Evolutionary conservation across 2,113 vertebrate species (phyloP).

Genomic region (Chaetodon auriga): DNA sequence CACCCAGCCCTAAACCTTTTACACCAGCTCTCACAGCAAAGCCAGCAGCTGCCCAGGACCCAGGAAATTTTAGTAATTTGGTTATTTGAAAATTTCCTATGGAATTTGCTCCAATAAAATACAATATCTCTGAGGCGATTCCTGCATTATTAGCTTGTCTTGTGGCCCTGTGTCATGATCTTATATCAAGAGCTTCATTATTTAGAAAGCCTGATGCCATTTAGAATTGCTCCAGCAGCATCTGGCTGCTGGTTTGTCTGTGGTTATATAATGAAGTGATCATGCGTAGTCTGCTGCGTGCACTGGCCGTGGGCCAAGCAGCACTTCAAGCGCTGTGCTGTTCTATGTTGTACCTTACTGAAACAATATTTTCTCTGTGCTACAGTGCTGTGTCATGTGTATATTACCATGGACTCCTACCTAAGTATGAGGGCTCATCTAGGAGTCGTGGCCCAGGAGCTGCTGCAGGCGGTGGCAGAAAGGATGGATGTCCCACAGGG

Average conservation of each 20-base stretch:
- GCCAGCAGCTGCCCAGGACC: background rate
- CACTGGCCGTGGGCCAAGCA: background rate
- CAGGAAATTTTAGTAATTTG: background rate
- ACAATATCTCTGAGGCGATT: background rate
- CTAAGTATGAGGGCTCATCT: slow-evolving; percentile 90
- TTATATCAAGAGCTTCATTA: background rate
- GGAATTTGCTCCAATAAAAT: background rate
- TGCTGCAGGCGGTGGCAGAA: slow-evolving; percentile 91
- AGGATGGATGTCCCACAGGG: slow-evolving; percentile 89
- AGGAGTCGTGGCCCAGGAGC: slow-evolving; percentile 87
- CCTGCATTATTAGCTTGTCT: background rate
- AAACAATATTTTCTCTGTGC: slow-evolving; percentile 31
- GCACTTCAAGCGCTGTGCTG: too few relatives aligned
- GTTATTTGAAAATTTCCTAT: background rate
- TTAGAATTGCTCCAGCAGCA: background rate
- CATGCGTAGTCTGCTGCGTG: background rate
- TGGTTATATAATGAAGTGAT: background rate
- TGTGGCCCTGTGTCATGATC: background rate
- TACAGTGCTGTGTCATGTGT: slow-evolving; percentile 93
- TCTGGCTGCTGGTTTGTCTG: background rate
- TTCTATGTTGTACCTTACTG: background rate
- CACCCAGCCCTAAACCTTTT: background rate
- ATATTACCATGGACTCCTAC: slow-evolving; percentile 93
- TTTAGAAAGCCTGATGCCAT: slow-evolving; percentile 6
- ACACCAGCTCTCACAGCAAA: background rate